Evolutionary conservation across 2,113 vertebrate species (phyloP).

Genomic region (Pampusana beccarii): DNA sequence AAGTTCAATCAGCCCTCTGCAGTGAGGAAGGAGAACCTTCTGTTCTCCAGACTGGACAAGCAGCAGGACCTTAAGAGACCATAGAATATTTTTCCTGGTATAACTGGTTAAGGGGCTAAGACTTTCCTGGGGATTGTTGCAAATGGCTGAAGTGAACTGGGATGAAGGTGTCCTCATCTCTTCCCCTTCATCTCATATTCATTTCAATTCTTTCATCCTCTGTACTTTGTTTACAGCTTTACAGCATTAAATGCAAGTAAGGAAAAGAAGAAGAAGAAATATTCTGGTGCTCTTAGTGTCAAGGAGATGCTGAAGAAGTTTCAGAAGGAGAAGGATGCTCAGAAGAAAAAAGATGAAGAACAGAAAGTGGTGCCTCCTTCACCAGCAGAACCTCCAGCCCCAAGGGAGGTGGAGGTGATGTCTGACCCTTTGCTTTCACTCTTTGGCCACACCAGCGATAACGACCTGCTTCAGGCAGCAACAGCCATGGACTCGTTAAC

Average conservation of each 20-base stretch:
- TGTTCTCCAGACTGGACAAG: neutral
- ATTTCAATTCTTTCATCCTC: neutral
- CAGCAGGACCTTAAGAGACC: neutral
- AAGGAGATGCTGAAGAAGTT: constrained; percentile 93
- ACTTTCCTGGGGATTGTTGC: neutral
- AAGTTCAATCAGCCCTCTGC: neutral
- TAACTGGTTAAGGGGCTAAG: constrained; percentile 1
- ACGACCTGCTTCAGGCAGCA: constrained; percentile 85
- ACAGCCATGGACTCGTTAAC: constrained; percentile 81
- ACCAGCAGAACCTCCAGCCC: constrained; percentile 18
- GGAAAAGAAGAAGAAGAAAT: constrained; percentile 86
- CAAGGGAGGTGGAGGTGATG: constrained; percentile 64
- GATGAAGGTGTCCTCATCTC: neutral
- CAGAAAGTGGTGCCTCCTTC: constrained; percentile 29
- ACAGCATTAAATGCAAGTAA: constrained; percentile 76
- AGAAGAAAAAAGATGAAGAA: constrained; percentile 73
- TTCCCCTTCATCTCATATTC: neutral
- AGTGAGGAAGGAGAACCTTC: neutral
- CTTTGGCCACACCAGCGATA: constrained; percentile 83
- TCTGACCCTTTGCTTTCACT: constrained; percentile 84
- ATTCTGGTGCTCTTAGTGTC: constrained; percentile 77
- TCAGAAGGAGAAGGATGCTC: constrained; percentile 88
- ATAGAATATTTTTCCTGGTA: neutral
- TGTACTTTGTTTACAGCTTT: constrained; percentile 47
- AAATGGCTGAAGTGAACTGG: neutral